These are phyloP conservation scores for Channa striata DNA, from an alignment of 2,797 vertebrate genomes.

Conservation along the genomic window DNA sequence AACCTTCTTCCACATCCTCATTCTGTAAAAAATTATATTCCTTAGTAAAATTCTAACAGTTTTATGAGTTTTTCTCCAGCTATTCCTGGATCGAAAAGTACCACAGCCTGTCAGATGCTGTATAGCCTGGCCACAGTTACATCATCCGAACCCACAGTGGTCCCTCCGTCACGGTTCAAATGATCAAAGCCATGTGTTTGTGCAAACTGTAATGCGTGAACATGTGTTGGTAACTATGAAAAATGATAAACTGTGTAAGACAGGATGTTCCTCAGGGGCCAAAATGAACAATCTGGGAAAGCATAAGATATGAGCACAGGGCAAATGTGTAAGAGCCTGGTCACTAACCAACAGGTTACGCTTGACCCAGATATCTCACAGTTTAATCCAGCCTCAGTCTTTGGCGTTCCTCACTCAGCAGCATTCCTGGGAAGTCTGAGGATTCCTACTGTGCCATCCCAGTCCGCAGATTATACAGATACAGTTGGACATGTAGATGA, in stretches of 20 bases:
- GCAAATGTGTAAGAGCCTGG: slow-evolving; percentile 36
- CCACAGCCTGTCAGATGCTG: neutral
- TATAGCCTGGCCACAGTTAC: neutral
- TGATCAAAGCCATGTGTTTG: no score
- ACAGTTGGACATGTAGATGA: slow-evolving; percentile 18
- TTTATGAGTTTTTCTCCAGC: slow-evolving; percentile 3
- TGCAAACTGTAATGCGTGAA: no score
- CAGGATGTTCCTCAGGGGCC: neutral
- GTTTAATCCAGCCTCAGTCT: slow-evolving; percentile 25
- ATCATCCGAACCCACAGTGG: no score
- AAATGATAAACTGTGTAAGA: slow-evolving; percentile 2
- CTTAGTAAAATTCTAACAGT: neutral
- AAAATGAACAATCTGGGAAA: neutral
- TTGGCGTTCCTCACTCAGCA: slow-evolving; percentile 35
- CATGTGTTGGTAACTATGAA: neutral
- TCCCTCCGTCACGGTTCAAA: no score
- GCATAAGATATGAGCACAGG: slow-evolving; percentile 23
- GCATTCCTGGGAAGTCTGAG: slow-evolving; percentile 75
- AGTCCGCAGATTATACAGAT: slow-evolving; percentile 30
- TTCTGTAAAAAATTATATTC: neutral
- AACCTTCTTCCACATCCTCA: neutral
- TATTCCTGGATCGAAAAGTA: neutral
- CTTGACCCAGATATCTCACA: slow-evolving; percentile 36
- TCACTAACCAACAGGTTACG: neutral
- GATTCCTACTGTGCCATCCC: slow-evolving; percentile 62